Evolutionary conservation across 2,797 vertebrate species (phyloP).

Genomic region (Arnoldichthys spilopterus): DNA sequence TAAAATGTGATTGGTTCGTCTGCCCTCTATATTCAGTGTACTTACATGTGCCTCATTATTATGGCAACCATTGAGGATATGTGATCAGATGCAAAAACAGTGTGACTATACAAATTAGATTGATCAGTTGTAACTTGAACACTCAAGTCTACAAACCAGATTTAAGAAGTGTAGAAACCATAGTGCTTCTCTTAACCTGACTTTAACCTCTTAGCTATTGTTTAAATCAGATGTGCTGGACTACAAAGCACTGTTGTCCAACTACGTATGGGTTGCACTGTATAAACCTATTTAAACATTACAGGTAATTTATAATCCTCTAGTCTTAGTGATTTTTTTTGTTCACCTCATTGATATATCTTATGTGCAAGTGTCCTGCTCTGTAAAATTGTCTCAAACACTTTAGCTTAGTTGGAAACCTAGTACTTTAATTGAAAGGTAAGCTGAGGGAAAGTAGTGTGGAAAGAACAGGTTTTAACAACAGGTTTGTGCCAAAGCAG

Average conservation of each 20-base stretch:
- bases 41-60: too few relatives aligned
- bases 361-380: background rate
- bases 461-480: conserved; percentile 35
- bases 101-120: too few relatives aligned
- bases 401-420: conserved; percentile 21
- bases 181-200: too few relatives aligned
- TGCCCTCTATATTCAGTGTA: too few relatives aligned
- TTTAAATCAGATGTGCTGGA: background rate
- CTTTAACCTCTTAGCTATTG: background rate
- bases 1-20: too few relatives aligned
- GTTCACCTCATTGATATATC: background rate
- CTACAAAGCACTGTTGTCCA: background rate
- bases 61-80: too few relatives aligned
- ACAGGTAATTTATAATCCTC: background rate
- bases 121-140: too few relatives aligned
- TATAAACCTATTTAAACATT: background rate
- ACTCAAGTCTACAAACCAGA: too few relatives aligned
- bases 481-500: conserved; percentile 31
- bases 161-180: too few relatives aligned
- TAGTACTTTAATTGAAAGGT: conserved; percentile 27
- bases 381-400: background rate
- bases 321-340: background rate
- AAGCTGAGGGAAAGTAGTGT: conserved; percentile 22
- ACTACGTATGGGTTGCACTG: background rate
- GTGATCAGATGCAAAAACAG: too few relatives aligned